These are phyloP conservation scores for Siphlonurus alternatus DNA, from an alignment of 2,888 invertebrate species.

Conservation along the genomic window DNA sequence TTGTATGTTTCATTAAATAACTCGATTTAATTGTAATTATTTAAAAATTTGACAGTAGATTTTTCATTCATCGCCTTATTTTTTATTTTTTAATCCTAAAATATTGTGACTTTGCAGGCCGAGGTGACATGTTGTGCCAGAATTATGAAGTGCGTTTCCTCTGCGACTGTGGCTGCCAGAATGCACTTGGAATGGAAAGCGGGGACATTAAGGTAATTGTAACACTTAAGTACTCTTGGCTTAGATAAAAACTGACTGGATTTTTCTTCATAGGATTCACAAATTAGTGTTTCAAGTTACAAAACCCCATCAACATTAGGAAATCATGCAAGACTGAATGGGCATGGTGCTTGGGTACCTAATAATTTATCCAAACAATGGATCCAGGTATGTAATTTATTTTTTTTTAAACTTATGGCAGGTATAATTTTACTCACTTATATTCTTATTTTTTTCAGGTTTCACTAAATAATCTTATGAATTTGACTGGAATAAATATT, in stretches of 20 bases:
- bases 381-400: slow-evolving; percentile 20
- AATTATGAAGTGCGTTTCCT: slow-evolving; percentile 17
- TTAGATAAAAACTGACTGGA: neutral
- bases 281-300: slow-evolving; percentile 14
- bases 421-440: neutral
- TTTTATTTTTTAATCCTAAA: too few species aligned
- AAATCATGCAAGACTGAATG: slow-evolving; percentile 16
- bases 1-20: too few species aligned
- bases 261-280: slow-evolving; percentile 9
- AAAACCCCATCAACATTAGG: slow-evolving; percentile 10
- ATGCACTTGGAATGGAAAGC: slow-evolving; percentile 17
- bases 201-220: slow-evolving; percentile 12
- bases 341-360: slow-evolving; percentile 16
- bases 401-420: neutral
- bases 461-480: slow-evolving; percentile 18
- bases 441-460: slow-evolving; percentile 16
- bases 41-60: too few species aligned
- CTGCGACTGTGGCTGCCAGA: slow-evolving; percentile 15
- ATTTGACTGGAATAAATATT: slow-evolving; percentile 22
- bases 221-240: neutral
- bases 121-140: slow-evolving; percentile 10
- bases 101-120: too few species aligned
- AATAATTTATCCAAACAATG: slow-evolving; percentile 13
- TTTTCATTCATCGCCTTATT: too few species aligned
- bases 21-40: too few species aligned